Evolutionary conservation across 2,113 vertebrate species (phyloP).

Genomic region (Xerus inauris): DNA sequence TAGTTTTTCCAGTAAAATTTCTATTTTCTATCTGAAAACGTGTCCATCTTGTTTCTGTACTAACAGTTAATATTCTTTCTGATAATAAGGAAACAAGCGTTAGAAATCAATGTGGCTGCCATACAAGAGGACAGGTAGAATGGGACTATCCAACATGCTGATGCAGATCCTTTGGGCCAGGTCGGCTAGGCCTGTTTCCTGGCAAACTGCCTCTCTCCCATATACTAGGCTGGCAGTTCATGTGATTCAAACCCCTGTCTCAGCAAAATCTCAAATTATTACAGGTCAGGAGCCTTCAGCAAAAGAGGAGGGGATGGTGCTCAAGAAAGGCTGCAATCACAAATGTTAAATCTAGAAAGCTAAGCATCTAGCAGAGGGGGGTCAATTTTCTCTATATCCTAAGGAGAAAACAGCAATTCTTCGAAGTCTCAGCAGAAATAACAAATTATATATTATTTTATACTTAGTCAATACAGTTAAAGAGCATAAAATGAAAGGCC

Average conservation of each 20-base stretch:
- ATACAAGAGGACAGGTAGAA: not conserved
- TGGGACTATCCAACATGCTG: not conserved
- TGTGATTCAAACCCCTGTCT: conserved; percentile 32
- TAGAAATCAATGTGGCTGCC: not conserved
- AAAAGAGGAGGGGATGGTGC: not conserved
- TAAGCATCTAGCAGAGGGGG: not conserved
- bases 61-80: conserved; percentile 10
- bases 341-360: not conserved
- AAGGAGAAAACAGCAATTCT: not conserved
- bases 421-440: not conserved
- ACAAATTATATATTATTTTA: not conserved
- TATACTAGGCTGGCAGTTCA: not conserved
- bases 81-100: not conserved
- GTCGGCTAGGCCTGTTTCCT: conserved; percentile 19
- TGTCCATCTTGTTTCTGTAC: not conserved
- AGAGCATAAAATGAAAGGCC: not conserved
- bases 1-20: not conserved
- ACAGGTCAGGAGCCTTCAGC: not conserved
- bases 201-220: not conserved
- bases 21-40: not conserved
- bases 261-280: conserved; percentile 60
- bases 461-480: not conserved
- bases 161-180: not conserved
- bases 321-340: not conserved
- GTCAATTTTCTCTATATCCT: not conserved